Evolutionary conservation across 2,888 invertebrate genomes (phyloP).

Genomic region (Heliconius sara): DNA sequence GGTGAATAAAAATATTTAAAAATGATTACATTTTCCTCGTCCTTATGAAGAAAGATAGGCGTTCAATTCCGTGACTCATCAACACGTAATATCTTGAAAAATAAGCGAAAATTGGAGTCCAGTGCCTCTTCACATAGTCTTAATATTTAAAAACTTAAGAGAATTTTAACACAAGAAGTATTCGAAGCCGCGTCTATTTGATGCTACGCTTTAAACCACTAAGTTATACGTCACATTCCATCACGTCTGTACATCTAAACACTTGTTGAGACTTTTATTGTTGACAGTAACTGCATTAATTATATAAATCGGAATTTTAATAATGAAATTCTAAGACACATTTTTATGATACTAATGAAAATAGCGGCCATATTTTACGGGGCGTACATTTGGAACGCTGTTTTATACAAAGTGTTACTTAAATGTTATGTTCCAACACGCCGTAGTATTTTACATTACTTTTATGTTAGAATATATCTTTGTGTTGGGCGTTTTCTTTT

Average conservation of each 20-base stretch:
- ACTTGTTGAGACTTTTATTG: too few species aligned
- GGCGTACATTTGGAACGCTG: conserved; percentile 6
- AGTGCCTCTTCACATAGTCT: not conserved
- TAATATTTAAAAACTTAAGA: too few species aligned
- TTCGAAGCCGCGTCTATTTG: too few species aligned
- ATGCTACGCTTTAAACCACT: too few species aligned
- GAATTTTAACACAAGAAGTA: too few species aligned
- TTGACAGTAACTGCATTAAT: conserved; percentile 25
- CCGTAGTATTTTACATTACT: not conserved
- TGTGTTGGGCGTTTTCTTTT: not conserved
- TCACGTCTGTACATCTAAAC: too few species aligned
- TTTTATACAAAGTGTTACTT: conserved; percentile 18
- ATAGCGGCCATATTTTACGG: conserved; percentile 18
- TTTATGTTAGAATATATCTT: not conserved
- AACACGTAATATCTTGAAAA: not conserved
- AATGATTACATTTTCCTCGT: too few species aligned
- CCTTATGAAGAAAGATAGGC: not conserved
- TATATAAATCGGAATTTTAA: conserved; percentile 33
- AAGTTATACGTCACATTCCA: too few species aligned
- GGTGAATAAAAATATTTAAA: too few species aligned
- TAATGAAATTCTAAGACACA: conserved; percentile 31
- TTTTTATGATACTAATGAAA: conserved; percentile 37
- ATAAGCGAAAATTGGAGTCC: not conserved
- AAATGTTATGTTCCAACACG: conserved; percentile 2
- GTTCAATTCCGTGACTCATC: not conserved